A percentile compares a stretch with the other conserved stretches of the same genome.
These are phyloP conservation scores for Dorcus parallelipipedus DNA, from an alignment of 2,888 invertebrate genomes.

Conservation along the genomic window DNA sequence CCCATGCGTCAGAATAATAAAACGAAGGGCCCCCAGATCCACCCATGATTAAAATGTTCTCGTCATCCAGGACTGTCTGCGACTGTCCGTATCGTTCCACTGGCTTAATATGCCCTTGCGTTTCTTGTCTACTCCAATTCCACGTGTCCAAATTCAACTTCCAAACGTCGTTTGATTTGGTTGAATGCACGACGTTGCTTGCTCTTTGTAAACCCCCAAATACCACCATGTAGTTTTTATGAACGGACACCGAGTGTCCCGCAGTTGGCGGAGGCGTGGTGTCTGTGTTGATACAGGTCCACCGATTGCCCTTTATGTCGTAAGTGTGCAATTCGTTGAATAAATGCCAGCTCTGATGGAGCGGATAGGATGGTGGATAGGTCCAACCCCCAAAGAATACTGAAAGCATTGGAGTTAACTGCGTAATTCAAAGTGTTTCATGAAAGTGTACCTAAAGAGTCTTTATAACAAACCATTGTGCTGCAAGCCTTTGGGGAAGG, in stretches of 20 bases:
- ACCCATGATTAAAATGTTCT: slow-evolving; percentile 76
- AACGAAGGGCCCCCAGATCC: slow-evolving; percentile 86
- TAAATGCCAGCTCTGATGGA: slow-evolving; percentile 80
- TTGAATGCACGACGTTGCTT: slow-evolving; percentile 44
- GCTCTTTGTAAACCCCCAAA: slow-evolving; percentile 55
- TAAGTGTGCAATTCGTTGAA: slow-evolving; percentile 92
- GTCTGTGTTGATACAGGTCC: slow-evolving; percentile 64
- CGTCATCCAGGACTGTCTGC: slow-evolving; percentile 76
- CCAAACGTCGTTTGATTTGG: slow-evolving; percentile 81
- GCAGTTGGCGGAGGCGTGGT: slow-evolving; percentile 77
- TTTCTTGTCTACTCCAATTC: slow-evolving; percentile 74
- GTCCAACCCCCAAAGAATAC: slow-evolving; percentile 92
- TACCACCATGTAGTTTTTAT: slow-evolving; percentile 77
- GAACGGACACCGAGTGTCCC: slow-evolving; percentile 88
- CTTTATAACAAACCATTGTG: slow-evolving; percentile 83
- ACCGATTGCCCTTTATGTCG: slow-evolving; percentile 75
- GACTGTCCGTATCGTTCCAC: slow-evolving; percentile 81
- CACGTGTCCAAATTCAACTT: slow-evolving; percentile 74
- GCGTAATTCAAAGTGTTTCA: background rate
- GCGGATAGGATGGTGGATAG: slow-evolving; percentile 82
- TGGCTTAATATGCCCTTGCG: slow-evolving; percentile 42
- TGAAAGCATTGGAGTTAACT: slow-evolving; percentile 22
- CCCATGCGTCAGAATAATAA: slow-evolving; percentile 88
- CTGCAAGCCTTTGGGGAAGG: slow-evolving; percentile 96
- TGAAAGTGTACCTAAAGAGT: slow-evolving; percentile 62